Base-by-base conservation (phyloP, 2,888 invertebrate genomes). In the Neoaliturus tenellus region DNA sequence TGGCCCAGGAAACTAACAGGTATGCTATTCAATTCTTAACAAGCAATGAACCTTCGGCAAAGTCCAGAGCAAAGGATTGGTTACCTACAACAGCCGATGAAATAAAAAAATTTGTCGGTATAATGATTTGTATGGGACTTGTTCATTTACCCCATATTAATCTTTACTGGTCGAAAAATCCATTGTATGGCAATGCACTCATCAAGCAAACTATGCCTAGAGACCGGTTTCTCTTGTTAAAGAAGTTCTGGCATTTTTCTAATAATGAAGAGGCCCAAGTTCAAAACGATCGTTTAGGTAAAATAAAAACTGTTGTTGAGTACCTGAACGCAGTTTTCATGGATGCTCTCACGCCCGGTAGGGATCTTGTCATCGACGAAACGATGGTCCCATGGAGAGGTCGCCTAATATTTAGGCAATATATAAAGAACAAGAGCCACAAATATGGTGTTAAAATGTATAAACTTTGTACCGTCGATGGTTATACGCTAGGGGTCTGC, bases 51-150 rank as follows among this genome's bases (percentile, higher is more conserved):
- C 23, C 17, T 33, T 20, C 12, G 4, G 20, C 71, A 39, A 71
- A 39, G n/a, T 31, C 71, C n/a, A 35, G 71, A 35, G 2, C 71
- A 5, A n/a, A 33, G 23, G 71, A 71, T 35, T 71, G 41, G 71
- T 10, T 35, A 39, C 25, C n/a, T 33, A 71, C 41, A 5, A 41
- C 20, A n/a, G 71, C 8, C 20, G 28, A 5, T 71, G 41, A 71
- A n/a, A 71, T 71, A 41, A 71, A 71, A 39, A 35, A 5, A 5
- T 71, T 71, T 71, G 71, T 71, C 0, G 71, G 39, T 39, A 71
- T 71, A 23, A 39, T 39, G 41, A 71, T 71, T 39, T 23, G 23
- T n/a, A 71, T 71, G 41, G 71, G 35, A 12, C 41, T 71, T 39
- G 41, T 71, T 12, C 25, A 33, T 10, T 35, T 71, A 23, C 71